Percentiles rank a stretch among this genome's conserved stretches.
Evolutionary conservation across 2,888 invertebrate species (phyloP).

Genomic region (Drosophila siamana): DNA sequence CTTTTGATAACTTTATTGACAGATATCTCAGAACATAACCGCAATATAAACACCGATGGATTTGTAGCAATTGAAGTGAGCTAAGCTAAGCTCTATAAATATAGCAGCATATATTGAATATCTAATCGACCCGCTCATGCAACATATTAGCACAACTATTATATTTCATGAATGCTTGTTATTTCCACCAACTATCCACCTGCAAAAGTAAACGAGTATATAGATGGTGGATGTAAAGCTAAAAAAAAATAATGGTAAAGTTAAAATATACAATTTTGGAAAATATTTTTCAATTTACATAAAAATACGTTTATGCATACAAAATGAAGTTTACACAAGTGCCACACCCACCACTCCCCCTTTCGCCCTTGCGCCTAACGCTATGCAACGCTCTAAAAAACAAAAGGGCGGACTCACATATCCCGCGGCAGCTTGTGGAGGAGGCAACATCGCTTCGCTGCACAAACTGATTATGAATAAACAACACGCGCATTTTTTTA

Average conservation of each 20-base stretch:
- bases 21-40: neutral
- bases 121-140: neutral
- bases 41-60: too few relatives aligned
- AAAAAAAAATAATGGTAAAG: neutral
- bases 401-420: slow-evolving; percentile 34
- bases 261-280: slow-evolving; percentile 14
- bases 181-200: neutral
- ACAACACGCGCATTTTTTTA: slow-evolving; percentile 66
- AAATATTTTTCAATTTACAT: slow-evolving; percentile 75
- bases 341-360: slow-evolving; percentile 19
- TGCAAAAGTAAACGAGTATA: neutral
- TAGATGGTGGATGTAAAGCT: neutral
- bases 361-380: slow-evolving; percentile 50
- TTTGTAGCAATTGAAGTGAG: too few relatives aligned
- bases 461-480: slow-evolving; percentile 83
- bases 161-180: neutral
- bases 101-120: neutral
- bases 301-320: slow-evolving; percentile 78
- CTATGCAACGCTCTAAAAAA: slow-evolving; percentile 55
- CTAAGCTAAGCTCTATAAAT: too few relatives aligned
- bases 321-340: slow-evolving; percentile 67
- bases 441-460: slow-evolving; percentile 56
- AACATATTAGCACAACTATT: neutral
- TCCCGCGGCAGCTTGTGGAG: slow-evolving; percentile 30
- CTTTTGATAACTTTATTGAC: slow-evolving; percentile 42